Conservation (phyloP, 2,888 invertebrate genomes). For the Brachypterus glaber region DNA sequence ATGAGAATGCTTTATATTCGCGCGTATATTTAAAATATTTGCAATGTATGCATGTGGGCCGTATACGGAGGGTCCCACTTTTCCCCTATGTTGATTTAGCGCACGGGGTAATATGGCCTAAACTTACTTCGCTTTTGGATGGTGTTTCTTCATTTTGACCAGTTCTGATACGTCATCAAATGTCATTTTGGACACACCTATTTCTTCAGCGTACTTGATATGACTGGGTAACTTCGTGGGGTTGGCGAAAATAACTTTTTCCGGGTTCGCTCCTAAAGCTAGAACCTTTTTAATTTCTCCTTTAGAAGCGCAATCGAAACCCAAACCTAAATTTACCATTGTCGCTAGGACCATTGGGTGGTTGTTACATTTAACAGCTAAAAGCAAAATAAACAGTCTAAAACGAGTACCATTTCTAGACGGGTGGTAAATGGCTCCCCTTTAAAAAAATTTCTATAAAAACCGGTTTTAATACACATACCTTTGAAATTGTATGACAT, state of each 20-base stretch:
- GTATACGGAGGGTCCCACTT: no score
- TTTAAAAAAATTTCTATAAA: no score
- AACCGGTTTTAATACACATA: no score
- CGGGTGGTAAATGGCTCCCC: no score
- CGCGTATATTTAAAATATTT: no score
- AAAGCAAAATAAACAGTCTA: no score
- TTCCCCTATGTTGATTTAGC: background rate
- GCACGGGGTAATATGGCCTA: no score
- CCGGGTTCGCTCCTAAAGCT: slow-evolving; percentile 40
- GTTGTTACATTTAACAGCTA: slow-evolving; percentile 56
- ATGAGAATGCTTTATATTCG: no score
- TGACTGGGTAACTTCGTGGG: slow-evolving; percentile 48
- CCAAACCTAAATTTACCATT: slow-evolving; percentile 46
- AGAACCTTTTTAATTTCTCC: slow-evolving; percentile 48
- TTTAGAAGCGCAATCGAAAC: slow-evolving; percentile 55
- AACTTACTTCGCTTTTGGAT: slow-evolving; percentile 44
- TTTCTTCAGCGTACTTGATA: slow-evolving; percentile 44
- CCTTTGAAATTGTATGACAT: no score
- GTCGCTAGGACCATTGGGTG: slow-evolving; percentile 38
- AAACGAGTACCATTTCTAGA: no score
- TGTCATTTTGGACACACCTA: slow-evolving; percentile 46
- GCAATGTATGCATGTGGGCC: no score
- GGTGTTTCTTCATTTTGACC: slow-evolving; percentile 44
- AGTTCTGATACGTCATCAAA: slow-evolving; percentile 50
- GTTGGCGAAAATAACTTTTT: slow-evolving; percentile 51